Base-by-base conservation (phyloP, 2,113 vertebrate genomes). In the Lates calcarifer region DNA sequence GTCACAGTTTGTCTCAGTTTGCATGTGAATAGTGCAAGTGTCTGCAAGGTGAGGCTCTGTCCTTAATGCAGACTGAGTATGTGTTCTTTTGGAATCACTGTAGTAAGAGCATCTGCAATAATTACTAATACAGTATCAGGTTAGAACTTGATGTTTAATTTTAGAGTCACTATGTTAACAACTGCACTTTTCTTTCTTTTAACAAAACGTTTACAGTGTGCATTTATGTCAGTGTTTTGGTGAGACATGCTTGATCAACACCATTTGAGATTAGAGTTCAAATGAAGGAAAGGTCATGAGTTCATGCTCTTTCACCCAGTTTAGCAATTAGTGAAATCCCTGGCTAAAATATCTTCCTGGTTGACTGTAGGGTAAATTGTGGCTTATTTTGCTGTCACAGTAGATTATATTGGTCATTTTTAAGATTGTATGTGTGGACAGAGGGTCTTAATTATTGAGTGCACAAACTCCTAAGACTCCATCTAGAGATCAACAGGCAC, bases 301-400 rank as follows among this genome's bases (percentile, higher is more conserved):
- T 82, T 87, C 81, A 67, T 65, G 86, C 74, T 83, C 82, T 90
- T 84, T 88, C 77, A 82, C 84, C 83, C 63, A 71, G 82, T 71
- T 89, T 81, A 85, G 66, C 68, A 74, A 86, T 91, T 85, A 86
- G 60, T 64, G 14, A 88, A 91, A 91, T 90, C 81, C 65, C 12
- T 33, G 37, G 61, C 70, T 79, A 67, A 75, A 74, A 81, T 79
- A 29, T 68, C 66, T 43, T 68, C 12, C 33, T 28, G 9, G 20
- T 26, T 67, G 37, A 69, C 57, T 51, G 37, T 12, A 53, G 31
- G 22, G 53, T 63, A 39, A 37, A 37, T 62, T 4, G 2, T 22
- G 9, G 14, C n/a, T 43, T 79, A 3, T 71, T 43, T 33, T n/a
- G 33, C 12, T 43, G 49, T 61, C 66, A 53, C 8, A 77, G 17